phyloP scores from a whole-genome alignment of 2,113 vertebrate genomes.

The Entomyzon cyanotis region DNA sequence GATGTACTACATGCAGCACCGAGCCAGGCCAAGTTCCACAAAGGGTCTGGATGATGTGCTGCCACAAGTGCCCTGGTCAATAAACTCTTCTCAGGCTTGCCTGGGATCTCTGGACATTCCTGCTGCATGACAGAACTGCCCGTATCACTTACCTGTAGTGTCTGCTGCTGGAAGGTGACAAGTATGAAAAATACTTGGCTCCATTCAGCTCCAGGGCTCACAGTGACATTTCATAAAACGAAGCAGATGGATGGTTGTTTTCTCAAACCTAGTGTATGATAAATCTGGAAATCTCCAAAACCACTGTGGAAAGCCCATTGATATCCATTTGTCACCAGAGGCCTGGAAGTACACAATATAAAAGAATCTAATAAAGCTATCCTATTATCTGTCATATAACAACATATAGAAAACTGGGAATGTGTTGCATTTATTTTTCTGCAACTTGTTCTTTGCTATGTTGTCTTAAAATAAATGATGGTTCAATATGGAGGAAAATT shows the following conservation, averaged over 20 bases:
- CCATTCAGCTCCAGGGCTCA: background rate
- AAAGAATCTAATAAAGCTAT: background rate
- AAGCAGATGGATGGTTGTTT: background rate
- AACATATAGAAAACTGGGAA: fast-evolving
- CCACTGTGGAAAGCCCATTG: background rate
- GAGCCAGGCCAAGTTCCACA: background rate
- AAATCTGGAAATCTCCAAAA: background rate
- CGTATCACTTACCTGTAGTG: background rate
- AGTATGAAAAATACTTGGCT: background rate
- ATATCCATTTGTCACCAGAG: background rate
- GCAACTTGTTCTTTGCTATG: background rate
- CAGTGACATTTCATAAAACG: background rate
- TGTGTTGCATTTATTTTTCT: background rate
- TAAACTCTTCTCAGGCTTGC: background rate
- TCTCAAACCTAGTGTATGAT: background rate
- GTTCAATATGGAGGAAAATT: background rate
- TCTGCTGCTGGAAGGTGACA: background rate
- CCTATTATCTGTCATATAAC: background rate
- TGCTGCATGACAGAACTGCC: background rate
- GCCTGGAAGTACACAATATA: background rate
- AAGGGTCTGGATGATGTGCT: background rate
- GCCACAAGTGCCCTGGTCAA: background rate
- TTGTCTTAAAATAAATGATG: background rate
- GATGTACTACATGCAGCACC: background rate
- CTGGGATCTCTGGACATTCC: background rate